Evolutionary conservation across 2,797 vertebrate genomes (phyloP).

Genomic region (Enteromius treurensis): DNA sequence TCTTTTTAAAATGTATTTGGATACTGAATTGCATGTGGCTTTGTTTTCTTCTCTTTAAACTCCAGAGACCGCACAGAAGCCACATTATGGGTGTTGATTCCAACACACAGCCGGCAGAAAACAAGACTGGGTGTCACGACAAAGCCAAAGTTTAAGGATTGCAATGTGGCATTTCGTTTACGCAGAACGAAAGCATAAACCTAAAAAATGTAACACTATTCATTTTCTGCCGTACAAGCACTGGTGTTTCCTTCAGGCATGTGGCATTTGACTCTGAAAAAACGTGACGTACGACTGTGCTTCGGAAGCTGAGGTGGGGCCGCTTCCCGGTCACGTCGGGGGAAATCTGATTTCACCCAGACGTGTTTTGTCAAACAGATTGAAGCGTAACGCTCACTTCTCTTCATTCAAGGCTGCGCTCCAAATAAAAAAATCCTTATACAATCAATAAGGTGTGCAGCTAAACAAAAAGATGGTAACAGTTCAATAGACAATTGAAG

Average conservation of each 20-base stretch:
- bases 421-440: slow-evolving; percentile 53
- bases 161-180: background rate
- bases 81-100: background rate
- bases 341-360: slow-evolving; percentile 34
- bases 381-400: slow-evolving; percentile 28
- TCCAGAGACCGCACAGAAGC: background rate
- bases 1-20: background rate
- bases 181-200: background rate
- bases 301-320: slow-evolving; percentile 19
- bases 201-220: slow-evolving; percentile 5
- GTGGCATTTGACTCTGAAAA: slow-evolving; percentile 33
- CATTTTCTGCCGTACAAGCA: slow-evolving; percentile 6
- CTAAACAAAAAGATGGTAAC: slow-evolving; percentile 43
- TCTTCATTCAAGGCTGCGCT: slow-evolving; percentile 39
- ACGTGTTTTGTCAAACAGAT: slow-evolving; percentile 30
- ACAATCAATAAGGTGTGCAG: slow-evolving; percentile 45
- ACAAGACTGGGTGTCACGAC: background rate
- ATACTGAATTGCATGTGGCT: background rate
- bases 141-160: slow-evolving; percentile 13
- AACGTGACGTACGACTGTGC: slow-evolving; percentile 7
- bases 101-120: background rate
- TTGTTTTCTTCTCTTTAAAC: background rate
- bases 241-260: slow-evolving; percentile 11
- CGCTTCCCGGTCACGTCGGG: slow-evolving; percentile 13
- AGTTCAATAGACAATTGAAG: slow-evolving; percentile 45